Base-by-base conservation (phyloP, 2,113 vertebrate genomes). In the Cyanoliseus patagonus region DNA sequence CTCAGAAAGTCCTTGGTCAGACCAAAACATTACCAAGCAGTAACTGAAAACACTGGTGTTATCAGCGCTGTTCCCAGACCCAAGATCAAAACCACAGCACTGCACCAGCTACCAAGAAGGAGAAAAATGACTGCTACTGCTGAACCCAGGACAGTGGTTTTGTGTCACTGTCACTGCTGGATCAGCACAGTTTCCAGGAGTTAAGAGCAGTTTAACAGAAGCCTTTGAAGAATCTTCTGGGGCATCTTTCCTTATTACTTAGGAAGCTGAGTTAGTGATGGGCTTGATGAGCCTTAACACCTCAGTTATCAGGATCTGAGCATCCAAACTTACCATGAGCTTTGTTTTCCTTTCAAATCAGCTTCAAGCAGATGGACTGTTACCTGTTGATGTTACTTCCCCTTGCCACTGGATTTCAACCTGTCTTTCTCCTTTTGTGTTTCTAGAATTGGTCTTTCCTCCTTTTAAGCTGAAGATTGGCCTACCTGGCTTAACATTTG, bases 331-430 rank as follows among this genome's bases (percentile, higher is more conserved):
- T 86, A 73, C 11, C 39, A 66, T 27, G 17, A 76, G 7, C 15
- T 79, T 86, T 92, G 13, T 69, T 90, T 79, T 90, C 25, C 25
- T 83, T 96, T 90, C 47, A 62, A 77, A 86, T 86, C 39, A 86
- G 33, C 64, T 83, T 95, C 72, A 88, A 53, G 14, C 39, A 42
- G 18, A n/a, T 84, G 55, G 10, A 62, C 51, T 72, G 15, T 51
- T 85, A 57, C 30, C n/a, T 76, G 7, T 15, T 83, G 49, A 53
- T 49, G 70, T 94, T 10, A 44, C 6, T 3, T 78, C 67, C 81
- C 57, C 22, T 68, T 77, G 33, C 44, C 17, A 68, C 59, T 92
- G 46, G 27, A 74, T 80, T 87, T 90, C 78, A 94, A 35, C 57
- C 30, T 46, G 11, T 62, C 33, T 78, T 80, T 57, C 27, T 47